phyloP scores from a whole-genome alignment of 2,113 vertebrate species.

The Andinoacara biseriatus region DNA sequence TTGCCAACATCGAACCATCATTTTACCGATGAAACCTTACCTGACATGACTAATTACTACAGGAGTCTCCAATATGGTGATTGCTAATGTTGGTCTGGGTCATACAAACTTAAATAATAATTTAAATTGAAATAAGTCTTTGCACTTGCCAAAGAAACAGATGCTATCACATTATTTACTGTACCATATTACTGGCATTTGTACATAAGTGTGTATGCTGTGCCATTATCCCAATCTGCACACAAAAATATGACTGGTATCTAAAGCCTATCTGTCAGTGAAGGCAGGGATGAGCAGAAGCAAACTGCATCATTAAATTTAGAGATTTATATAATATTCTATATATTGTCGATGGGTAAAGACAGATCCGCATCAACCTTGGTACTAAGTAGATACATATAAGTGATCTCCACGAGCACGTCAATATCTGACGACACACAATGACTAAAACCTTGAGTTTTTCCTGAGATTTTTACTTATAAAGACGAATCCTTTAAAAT shows the following conservation, averaged over 20 bases:
- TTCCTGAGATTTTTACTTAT: background rate
- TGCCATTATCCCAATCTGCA: too few species aligned
- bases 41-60: background rate
- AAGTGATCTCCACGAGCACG: background rate
- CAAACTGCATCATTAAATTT: background rate
- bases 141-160: background rate
- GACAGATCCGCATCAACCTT: background rate
- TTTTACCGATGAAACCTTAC: fast-evolving
- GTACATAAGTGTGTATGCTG: background rate
- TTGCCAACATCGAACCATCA: background rate
- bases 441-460: background rate
- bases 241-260: too few species aligned
- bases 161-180: background rate
- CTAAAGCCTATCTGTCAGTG: background rate
- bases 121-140: background rate
- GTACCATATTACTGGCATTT: background rate
- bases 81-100: background rate
- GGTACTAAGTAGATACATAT: background rate
- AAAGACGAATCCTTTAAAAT: background rate
- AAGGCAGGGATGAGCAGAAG: background rate
- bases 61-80: background rate
- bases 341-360: background rate
- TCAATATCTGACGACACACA: background rate
- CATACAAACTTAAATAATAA: background rate
- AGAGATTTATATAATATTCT: background rate